These are phyloP conservation scores for Lonchura striata DNA, from an alignment of 2,113 vertebrate genomes.

Conservation along the genomic window DNA sequence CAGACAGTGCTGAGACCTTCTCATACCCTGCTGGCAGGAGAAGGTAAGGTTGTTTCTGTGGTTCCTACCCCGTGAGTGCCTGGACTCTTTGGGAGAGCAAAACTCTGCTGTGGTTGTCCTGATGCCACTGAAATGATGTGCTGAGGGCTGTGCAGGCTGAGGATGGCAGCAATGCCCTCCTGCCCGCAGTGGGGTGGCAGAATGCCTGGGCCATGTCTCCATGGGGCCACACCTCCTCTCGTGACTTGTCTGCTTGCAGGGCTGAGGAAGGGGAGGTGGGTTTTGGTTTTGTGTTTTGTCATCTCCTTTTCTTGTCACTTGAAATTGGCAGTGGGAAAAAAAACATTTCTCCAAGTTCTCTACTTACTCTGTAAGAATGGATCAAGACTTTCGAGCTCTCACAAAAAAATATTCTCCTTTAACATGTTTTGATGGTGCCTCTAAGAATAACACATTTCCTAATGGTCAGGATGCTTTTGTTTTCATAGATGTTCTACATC, in stretches of 20 bases:
- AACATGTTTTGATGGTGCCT: not conserved
- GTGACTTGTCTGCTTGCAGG: not conserved
- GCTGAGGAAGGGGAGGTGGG: not conserved
- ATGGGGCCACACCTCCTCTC: not conserved
- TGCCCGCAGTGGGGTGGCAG: not conserved
- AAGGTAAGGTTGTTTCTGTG: not conserved
- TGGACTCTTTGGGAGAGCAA: not conserved
- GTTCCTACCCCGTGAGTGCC: not conserved
- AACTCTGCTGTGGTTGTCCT: not conserved
- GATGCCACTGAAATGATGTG: fast-evolving
- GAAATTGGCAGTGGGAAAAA: not conserved
- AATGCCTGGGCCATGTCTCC: not conserved
- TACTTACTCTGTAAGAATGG: not conserved
- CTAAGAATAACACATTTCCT: not conserved
- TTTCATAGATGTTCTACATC: not conserved
- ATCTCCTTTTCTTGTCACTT: not conserved
- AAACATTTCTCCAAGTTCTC: not conserved
- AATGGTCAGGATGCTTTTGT: not conserved
- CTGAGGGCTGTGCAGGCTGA: not conserved
- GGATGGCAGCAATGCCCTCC: not conserved
- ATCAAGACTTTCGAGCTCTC: not conserved
- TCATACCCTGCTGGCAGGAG: not conserved
- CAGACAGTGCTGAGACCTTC: not conserved
- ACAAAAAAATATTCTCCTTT: not conserved
- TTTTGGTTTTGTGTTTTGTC: not conserved